A percentile compares a stretch with the other conserved stretches of the same genome.
phyloP scores from a whole-genome alignment of 2,797 vertebrate genomes.

The Rhinatrema bivittatum region DNA sequence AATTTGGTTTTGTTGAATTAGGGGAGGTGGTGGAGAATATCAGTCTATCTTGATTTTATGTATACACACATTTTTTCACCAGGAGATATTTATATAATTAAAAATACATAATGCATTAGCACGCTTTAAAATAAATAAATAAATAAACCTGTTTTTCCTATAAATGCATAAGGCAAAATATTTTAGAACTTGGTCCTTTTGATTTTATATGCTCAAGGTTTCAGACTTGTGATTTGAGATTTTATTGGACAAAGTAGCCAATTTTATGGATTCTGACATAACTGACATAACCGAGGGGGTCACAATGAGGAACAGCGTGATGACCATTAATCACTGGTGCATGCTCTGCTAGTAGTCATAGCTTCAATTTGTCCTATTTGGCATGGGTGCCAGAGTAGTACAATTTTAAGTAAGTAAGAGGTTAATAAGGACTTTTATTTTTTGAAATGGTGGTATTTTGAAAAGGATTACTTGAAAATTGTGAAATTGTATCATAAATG shows the following conservation, averaged over 20 bases:
- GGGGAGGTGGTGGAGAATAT: no score
- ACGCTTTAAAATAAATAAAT: no score
- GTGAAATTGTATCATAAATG: no score
- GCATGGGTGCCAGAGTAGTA: slow-evolving; percentile 3
- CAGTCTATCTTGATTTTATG: no score
- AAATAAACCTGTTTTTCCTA: no score
- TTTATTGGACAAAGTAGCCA: slow-evolving; percentile 48
- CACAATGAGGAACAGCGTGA: slow-evolving; percentile 44
- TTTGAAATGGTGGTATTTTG: no score
- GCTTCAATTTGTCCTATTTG: slow-evolving; percentile 14
- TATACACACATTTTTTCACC: no score
- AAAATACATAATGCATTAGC: no score
- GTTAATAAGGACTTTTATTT: slow-evolving; percentile 23
- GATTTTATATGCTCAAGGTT: slow-evolving; percentile 45
- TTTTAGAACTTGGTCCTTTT: background rate
- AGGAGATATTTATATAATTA: no score
- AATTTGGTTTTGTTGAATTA: no score
- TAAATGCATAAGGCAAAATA: no score
- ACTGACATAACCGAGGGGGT: slow-evolving; percentile 45
- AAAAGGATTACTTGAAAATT: no score
- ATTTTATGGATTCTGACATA: slow-evolving; percentile 52
- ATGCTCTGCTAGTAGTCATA: slow-evolving; percentile 9
- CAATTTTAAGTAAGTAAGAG: slow-evolving; percentile 12
- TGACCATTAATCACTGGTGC: slow-evolving; percentile 36
- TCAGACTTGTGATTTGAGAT: slow-evolving; percentile 19